phyloP scores from a whole-genome alignment of 2,888 invertebrate genomes.

The Lucinisca nassula region DNA sequence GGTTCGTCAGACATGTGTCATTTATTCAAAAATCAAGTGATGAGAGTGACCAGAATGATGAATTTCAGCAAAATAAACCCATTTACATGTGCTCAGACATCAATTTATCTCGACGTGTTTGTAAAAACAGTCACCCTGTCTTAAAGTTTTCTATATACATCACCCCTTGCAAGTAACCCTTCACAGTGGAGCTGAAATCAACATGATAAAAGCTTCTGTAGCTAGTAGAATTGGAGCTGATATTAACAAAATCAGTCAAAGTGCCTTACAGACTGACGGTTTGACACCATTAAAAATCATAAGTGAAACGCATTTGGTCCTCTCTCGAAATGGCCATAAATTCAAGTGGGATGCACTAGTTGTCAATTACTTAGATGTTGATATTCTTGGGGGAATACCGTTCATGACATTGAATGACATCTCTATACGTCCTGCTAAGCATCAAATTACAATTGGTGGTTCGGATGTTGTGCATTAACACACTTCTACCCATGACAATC shows the following conservation, averaged over 20 bases:
- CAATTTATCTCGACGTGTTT: constrained; percentile 22
- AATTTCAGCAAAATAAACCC: too few relatives aligned
- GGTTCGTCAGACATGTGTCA: too few relatives aligned
- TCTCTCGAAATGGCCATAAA: neutral
- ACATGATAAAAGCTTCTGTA: constrained; percentile 47
- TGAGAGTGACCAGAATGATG: too few relatives aligned
- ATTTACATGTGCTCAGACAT: too few relatives aligned
- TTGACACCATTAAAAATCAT: constrained; percentile 48
- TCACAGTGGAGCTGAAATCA: constrained; percentile 48
- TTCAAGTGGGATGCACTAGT: neutral
- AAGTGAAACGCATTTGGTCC: constrained; percentile 41
- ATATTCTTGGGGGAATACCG: neutral
- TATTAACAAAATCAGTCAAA: constrained; percentile 45
- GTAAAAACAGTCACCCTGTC: constrained; percentile 49
- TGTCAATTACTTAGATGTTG: neutral
- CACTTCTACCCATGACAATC: too few relatives aligned
- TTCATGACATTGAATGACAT: neutral
- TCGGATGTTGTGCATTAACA: neutral
- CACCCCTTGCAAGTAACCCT: constrained; percentile 43
- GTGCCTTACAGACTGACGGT: constrained; percentile 64
- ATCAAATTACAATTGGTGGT: neutral
- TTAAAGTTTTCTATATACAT: constrained; percentile 54
- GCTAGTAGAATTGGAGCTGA: constrained; percentile 28
- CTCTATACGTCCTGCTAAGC: neutral
- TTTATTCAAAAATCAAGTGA: too few relatives aligned